Percentiles rank a stretch among this genome's conserved stretches.
Evolutionary conservation across 2,113 vertebrate genomes (phyloP).

Genomic region (Notarius lentiginosus): DNA sequence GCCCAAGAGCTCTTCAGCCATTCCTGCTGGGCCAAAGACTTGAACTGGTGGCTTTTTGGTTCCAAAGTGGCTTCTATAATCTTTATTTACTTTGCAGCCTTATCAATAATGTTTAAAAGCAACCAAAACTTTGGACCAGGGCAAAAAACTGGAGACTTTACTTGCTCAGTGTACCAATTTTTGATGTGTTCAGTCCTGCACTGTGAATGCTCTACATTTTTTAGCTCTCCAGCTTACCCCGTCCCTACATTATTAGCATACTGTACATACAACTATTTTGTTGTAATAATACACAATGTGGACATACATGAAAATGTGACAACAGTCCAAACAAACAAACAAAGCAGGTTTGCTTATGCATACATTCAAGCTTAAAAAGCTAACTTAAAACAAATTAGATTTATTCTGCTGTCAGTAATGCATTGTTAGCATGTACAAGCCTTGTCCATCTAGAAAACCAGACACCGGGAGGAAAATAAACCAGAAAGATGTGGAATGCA

Average conservation of each 20-base stretch:
- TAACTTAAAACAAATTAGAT: neutral
- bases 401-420: neutral
- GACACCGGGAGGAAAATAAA: neutral
- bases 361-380: neutral
- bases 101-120: neutral
- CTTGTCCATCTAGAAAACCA: neutral
- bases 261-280: neutral
- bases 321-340: neutral
- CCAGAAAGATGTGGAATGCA: neutral
- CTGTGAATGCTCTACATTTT: neutral
- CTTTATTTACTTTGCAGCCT: neutral
- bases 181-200: neutral
- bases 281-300: neutral
- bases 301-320: neutral
- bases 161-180: neutral
- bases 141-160: neutral
- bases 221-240: neutral
- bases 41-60: too few species aligned
- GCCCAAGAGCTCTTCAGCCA: too few species aligned
- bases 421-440: neutral
- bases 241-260: neutral
- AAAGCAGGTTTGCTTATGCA: neutral
- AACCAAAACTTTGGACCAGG: too few species aligned
- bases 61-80: too few species aligned
- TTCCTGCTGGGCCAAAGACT: too few species aligned